Evolutionary conservation across 2,797 vertebrate genomes (phyloP).

Genomic region (Muscicapa striata): DNA sequence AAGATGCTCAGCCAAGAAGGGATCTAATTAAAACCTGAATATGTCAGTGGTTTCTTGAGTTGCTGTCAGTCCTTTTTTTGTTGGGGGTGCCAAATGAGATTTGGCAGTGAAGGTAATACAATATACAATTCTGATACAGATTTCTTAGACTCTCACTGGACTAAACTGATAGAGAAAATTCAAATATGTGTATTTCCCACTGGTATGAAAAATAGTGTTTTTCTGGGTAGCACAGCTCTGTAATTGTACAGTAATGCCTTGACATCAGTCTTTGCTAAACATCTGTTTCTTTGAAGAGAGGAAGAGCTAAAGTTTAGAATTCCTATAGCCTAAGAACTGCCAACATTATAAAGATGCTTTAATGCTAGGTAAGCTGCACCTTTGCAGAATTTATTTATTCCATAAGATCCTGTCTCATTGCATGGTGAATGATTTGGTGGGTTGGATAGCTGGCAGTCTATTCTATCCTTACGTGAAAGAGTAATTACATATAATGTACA

Average conservation of each 20-base stretch:
- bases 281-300: neutral
- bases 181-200: neutral
- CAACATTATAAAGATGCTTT: neutral
- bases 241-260: neutral
- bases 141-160: neutral
- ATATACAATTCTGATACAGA: neutral
- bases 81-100: constrained; percentile 75
- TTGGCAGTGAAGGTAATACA: constrained; percentile 80
- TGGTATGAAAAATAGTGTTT: neutral
- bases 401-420: neutral
- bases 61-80: constrained; percentile 75
- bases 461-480: neutral
- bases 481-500: neutral
- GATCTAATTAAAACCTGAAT: constrained; percentile 60
- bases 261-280: neutral
- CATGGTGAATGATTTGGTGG: neutral
- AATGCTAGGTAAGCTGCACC: neutral
- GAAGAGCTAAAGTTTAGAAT: neutral
- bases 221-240: neutral
- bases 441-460: neutral
- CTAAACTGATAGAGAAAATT: neutral
- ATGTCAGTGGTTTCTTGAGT: constrained; percentile 76
- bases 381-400: neutral
- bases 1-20: neutral
- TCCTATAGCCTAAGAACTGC: neutral